Evolutionary conservation across 1,140 invertebrate genomes (phyloP), one percentile per base, ranked within the genome.

Genomic region (Bombyx mandarina): DNA sequence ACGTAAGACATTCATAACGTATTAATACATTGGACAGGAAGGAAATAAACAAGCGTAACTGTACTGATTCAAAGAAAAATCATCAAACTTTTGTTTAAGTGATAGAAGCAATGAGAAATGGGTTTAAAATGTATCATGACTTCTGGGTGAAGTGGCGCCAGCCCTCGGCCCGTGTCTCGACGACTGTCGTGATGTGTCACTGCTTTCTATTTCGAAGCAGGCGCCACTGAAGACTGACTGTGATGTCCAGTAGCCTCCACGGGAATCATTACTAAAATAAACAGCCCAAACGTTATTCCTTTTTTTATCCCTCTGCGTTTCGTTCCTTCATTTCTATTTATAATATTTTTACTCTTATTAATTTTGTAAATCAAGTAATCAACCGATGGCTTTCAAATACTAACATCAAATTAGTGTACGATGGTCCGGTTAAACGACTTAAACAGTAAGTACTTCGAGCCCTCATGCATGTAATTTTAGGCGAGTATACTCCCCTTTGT

Each of bases 141-240:
- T 10, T 55, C 55, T 48, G 47, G 9, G 46, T 12, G 46, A 44
- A 26, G 44, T 8, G 54, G n/a, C 54, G 56, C 60, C 52, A 62
- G 55, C 65, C 67, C 53, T 57, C 49, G 60, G 58, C 65, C 64
- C 57, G 61, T 54, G 60, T 63, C 55, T 48, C 63, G 58, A 52
- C 57, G 62, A 18, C 57, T 52, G 61, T 63, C 64, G 45, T 12
- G 56, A 70, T 81, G 78, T 79, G 77, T 82, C 75, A 76, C 63
- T 57, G 59, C 69, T 73, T 74, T 79, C 75, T 82, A 77, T 78
- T 78, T 78, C 65, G 54, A 69, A 60, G 56, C 64, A 58, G 66
- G 69, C 66, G 66, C 66, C 69, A 55, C 50, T 62, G 55, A 69
- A 56, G 56, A 65, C 58, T 55, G 55, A 57, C 64, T 66, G 60